Conservation (phyloP, 2,113 vertebrate genomes). For the Seriola quinqueradiata region DNA sequence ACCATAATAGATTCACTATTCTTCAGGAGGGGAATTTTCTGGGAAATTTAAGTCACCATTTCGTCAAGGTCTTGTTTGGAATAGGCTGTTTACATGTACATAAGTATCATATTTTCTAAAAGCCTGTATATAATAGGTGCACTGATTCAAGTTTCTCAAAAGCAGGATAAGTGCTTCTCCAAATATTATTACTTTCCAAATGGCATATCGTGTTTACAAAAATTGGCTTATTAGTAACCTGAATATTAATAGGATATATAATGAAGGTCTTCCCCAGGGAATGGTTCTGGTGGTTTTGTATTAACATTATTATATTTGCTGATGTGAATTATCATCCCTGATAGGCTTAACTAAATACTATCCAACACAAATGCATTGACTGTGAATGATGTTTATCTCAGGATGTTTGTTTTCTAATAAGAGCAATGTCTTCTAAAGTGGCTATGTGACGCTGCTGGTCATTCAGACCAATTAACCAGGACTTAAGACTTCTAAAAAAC, state of each 20-base stretch:
- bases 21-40: conserved; percentile 12
- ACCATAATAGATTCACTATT: background rate
- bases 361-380: background rate
- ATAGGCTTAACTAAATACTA: background rate
- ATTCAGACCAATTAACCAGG: background rate
- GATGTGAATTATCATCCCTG: background rate
- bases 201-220: background rate
- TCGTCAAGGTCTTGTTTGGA: conserved; percentile 3
- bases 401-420: background rate
- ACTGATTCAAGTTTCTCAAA: background rate
- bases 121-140: background rate
- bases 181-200: background rate
- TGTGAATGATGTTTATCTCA: background rate
- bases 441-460: background rate
- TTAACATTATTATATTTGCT: background rate
- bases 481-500: background rate
- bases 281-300: background rate
- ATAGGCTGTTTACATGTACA: background rate
- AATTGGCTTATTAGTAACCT: background rate
- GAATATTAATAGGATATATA: background rate
- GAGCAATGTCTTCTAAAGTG: background rate
- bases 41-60: background rate
- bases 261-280: background rate
- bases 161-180: background rate
- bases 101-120: background rate